Conservation (phyloP, 2,888 invertebrate genomes). For the Pseudococcus jackbeardsleyi region DNA sequence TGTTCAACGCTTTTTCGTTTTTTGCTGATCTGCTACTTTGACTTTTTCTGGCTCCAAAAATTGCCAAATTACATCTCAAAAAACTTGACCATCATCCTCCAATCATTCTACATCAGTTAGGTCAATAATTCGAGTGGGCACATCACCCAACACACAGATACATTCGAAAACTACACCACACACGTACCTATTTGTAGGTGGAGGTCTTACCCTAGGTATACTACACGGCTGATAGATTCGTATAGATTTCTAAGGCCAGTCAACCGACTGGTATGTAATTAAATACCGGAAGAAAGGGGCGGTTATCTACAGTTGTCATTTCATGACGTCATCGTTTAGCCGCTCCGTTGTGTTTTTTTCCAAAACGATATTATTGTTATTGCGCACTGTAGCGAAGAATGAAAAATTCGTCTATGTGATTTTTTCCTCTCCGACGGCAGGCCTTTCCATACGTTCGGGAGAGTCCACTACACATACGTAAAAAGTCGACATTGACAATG, state of each 20-base stretch:
- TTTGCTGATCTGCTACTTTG: no score
- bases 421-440: not conserved
- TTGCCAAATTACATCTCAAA: no score
- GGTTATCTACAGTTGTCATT: constrained; percentile 56
- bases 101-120: not conserved
- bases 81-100: no score
- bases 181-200: not conserved
- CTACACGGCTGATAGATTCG: constrained; percentile 28
- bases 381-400: constrained; percentile 59
- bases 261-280: constrained; percentile 56
- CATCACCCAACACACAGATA: not conserved
- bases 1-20: no score
- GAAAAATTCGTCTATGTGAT: constrained; percentile 50
- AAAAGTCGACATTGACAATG: constrained; percentile 34
- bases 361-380: constrained; percentile 55
- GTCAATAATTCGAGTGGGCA: not conserved
- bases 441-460: not conserved
- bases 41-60: no score
- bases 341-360: not conserved
- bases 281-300: constrained; percentile 61
- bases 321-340: constrained; percentile 38
- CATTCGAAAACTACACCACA: not conserved
- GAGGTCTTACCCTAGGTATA: constrained; percentile 18
- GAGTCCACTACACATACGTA: not conserved
- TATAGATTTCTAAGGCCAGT: constrained; percentile 56